Evolutionary conservation across 2,113 vertebrate genomes (phyloP), one percentile per base, ranked within the genome.

Genomic region (Probosciger aterrimus): DNA sequence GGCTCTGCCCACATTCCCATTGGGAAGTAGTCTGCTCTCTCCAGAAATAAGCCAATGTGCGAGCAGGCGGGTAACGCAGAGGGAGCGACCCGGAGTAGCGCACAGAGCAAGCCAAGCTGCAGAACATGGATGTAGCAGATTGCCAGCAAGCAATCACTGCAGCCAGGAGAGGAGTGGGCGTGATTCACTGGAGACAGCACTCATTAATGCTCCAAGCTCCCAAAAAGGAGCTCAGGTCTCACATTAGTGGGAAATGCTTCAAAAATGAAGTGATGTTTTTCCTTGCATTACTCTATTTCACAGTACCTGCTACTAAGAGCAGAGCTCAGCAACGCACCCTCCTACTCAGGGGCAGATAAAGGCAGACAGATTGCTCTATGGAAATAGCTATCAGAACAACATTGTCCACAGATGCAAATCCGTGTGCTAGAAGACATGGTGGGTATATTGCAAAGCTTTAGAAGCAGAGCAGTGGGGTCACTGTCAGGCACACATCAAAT

Each of bases 91-190:
- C 30, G 24, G 27, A 59, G 79, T 12, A 22, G 70, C 86, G 52
- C 1, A 1, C 4, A 31, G 44, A 92, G 81, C 47, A 39, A 86
- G 62, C 23, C 60, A 57, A 59, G 67, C 7, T 53, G 75, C 46
- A 82, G 46, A 60, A 73, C 68, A 46, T 1, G 14, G 37, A 52
- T 15, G 0, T 27, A 74, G 18, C 92, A 78, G 70, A 75, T 30
- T 82, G 68, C 63, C 82, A 90, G 70, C 4, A 37, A 67, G 69
- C 60, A 35, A 30, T 18, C 47, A 10, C 3, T 6, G 8, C 37
- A 18, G 3, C 1, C 50, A 1, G 74, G 24, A 86, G 33, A 62
- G 20, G 22, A 78, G 37, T 10, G 0, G 0, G 31, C 5, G 7
- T 2, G 15, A 59, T 35, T 49, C 77, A 37, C 69, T 52, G 50